A percentile compares a stretch with the other conserved stretches of the same genome.
phyloP scores from a whole-genome alignment of 2,888 invertebrate species.

The Acanthococcus lagerstroemiae region DNA sequence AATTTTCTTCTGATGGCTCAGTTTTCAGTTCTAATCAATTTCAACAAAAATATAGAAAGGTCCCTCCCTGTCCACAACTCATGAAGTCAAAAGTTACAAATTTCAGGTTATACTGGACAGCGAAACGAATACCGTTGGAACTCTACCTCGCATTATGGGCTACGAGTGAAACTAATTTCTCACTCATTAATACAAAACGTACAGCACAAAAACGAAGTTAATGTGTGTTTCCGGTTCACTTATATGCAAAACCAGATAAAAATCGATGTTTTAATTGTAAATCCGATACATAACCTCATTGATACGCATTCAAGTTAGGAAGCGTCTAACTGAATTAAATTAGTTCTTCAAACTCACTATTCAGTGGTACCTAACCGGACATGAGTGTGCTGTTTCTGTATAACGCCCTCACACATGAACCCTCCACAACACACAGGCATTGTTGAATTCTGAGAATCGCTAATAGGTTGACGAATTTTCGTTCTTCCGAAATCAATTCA shows the following conservation, averaged over 20 bases:
- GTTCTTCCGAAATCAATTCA: neutral
- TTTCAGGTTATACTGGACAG: no score
- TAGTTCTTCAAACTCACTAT: constrained; percentile 11
- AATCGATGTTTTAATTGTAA: constrained; percentile 5
- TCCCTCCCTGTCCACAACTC: no score
- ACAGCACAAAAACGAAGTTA: neutral
- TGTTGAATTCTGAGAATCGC: neutral
- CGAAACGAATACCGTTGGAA: no score
- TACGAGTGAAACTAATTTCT: no score
- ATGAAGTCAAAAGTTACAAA: no score
- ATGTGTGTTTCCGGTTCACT: constrained; percentile 19
- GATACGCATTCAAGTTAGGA: constrained; percentile 14
- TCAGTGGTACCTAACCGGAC: constrained; percentile 8
- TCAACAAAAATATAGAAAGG: no score
- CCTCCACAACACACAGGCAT: no score
- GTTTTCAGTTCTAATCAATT: no score
- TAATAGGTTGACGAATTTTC: neutral
- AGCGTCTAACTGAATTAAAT: constrained; percentile 4
- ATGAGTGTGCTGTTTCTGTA: neutral
- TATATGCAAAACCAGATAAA: constrained; percentile 5
- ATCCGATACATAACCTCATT: constrained; percentile 25
- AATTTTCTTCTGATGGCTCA: no score
- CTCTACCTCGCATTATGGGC: no score
- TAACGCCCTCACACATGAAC: neutral
- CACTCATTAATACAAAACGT: no score